Conservation (phyloP, 2,888 invertebrate species). For the Elgonia sp. region DNA sequence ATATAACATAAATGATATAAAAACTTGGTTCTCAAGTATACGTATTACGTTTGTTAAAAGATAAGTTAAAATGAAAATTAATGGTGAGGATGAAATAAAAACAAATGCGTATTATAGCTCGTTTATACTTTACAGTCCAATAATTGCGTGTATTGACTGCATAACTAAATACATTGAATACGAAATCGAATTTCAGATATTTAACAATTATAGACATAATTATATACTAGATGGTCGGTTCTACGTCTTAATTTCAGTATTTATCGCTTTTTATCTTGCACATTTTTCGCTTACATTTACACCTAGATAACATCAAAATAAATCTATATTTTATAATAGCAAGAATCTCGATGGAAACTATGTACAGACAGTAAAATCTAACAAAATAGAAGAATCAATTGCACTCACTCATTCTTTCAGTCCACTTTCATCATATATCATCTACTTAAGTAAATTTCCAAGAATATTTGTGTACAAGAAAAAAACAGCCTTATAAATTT, state of each 20-base stretch:
- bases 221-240: constrained; percentile 78
- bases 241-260: constrained; percentile 75
- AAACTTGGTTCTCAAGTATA: too few species aligned
- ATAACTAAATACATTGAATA: constrained; percentile 86
- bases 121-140: constrained; percentile 81
- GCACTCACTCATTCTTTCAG: constrained; percentile 53
- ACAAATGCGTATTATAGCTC: constrained; percentile 21
- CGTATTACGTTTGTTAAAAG: too few species aligned
- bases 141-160: constrained; percentile 85
- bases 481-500: constrained; percentile 57
- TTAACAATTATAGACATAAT: constrained; percentile 84
- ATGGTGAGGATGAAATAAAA: constrained; percentile 9
- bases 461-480: constrained; percentile 48
- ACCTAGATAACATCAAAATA: constrained; percentile 87
- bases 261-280: constrained; percentile 73
- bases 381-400: constrained; percentile 77
- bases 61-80: neutral
- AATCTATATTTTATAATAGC: constrained; percentile 86
- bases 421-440: constrained; percentile 38
- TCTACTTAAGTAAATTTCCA: constrained; percentile 53
- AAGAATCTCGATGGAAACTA: constrained; percentile 82
- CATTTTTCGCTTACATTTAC: constrained; percentile 80
- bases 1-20: too few species aligned
- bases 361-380: constrained; percentile 81
- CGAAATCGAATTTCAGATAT: constrained; percentile 84